A percentile compares a stretch with the other conserved stretches of the same genome.
These are phyloP conservation scores for Acholoe squamosa DNA, from an alignment of 2,888 invertebrate genomes.

Conservation along the genomic window DNA sequence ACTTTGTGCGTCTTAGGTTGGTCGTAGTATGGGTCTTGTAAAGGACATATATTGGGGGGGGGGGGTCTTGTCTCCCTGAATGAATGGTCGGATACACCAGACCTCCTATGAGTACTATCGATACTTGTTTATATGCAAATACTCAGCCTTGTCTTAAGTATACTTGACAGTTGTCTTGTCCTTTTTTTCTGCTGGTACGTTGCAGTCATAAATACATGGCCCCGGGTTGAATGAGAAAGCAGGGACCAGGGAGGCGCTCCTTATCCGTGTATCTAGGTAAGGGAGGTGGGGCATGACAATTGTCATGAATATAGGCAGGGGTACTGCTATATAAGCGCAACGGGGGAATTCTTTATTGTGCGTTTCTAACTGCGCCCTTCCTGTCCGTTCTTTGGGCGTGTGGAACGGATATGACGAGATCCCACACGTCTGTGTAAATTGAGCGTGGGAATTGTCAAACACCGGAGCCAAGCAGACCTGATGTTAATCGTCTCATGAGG, in stretches of 20 bases:
- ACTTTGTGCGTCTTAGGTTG: too few species aligned
- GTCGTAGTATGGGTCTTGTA: too few species aligned
- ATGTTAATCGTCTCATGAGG: neutral
- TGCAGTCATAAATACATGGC: constrained; percentile 52
- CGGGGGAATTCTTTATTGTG: neutral
- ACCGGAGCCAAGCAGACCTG: neutral
- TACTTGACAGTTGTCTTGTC: constrained; percentile 57
- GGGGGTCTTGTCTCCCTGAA: constrained; percentile 2
- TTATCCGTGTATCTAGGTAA: neutral
- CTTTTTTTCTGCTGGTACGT: neutral
- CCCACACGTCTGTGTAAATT: neutral
- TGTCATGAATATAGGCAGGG: neutral
- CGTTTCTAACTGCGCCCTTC: neutral
- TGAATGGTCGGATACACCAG: constrained; percentile 36
- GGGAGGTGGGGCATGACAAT: neutral
- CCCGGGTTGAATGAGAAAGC: neutral
- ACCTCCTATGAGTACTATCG: constrained; percentile 46
- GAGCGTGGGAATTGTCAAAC: constrained; percentile 25
- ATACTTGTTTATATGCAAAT: constrained; percentile 61
- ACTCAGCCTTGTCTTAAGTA: constrained; percentile 34
- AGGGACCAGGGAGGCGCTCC: neutral
- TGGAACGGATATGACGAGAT: neutral
- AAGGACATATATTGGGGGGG: neutral
- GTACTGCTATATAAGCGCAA: neutral
- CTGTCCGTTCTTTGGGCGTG: neutral